Conservation (phyloP, 2,797 vertebrate species). For the Clarias fuscus region DNA sequence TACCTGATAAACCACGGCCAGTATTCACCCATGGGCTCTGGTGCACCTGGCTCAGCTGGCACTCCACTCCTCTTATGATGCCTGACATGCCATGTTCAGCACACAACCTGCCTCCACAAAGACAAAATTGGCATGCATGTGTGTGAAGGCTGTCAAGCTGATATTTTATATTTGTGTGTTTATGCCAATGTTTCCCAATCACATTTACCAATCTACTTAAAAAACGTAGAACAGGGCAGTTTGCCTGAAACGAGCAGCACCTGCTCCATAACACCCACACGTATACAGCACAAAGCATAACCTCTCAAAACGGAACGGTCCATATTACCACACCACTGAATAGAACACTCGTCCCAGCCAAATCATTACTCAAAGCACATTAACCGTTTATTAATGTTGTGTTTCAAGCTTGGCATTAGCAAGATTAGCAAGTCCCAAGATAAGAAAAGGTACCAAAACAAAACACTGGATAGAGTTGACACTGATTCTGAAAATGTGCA, state of each 20-base stretch:
- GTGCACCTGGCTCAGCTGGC: constrained; percentile 60
- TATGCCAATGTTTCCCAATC: constrained; percentile 22
- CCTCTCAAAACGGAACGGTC: not conserved
- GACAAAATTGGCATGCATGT: constrained; percentile 20
- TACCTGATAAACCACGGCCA: constrained; percentile 69
- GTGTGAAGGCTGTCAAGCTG: constrained; percentile 21
- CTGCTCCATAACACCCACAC: constrained; percentile 51
- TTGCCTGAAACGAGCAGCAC: constrained; percentile 60
- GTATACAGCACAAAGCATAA: not conserved
- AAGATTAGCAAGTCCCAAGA: not conserved
- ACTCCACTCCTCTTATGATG: constrained; percentile 46
- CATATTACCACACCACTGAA: not conserved
- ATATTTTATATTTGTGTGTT: constrained; percentile 19
- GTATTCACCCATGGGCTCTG: constrained; percentile 68
- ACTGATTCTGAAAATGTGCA: not conserved
- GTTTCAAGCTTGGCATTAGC: not conserved
- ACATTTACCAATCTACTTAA: constrained; percentile 57
- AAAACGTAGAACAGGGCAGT: constrained; percentile 56
- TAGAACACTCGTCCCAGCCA: not conserved
- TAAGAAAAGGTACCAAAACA: not conserved
- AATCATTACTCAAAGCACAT: not conserved
- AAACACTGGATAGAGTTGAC: not conserved
- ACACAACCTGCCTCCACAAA: constrained; percentile 1
- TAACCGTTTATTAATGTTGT: not conserved
- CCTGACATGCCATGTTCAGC: constrained; percentile 40